Evolutionary conservation across 2,113 vertebrate species (phyloP).

Genomic region (Engystomops pustulosus): DNA sequence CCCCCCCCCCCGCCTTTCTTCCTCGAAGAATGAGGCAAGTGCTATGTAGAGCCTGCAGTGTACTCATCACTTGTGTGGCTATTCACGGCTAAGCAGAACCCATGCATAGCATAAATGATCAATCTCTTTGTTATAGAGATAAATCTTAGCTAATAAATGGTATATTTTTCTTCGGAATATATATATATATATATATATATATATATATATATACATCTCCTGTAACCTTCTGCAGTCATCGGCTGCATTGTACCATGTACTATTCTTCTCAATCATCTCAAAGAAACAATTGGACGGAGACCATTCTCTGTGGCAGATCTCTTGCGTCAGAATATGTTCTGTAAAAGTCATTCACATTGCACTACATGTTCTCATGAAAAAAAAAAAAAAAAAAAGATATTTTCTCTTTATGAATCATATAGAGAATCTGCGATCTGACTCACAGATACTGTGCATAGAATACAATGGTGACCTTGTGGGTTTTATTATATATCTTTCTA

Average conservation of each 20-base stretch:
- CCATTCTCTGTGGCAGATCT: slow-evolving; percentile 44
- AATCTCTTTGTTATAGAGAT: neutral
- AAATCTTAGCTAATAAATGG: neutral
- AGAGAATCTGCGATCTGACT: slow-evolving; percentile 46
- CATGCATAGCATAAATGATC: neutral
- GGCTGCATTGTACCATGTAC: slow-evolving; percentile 29
- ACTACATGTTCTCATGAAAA: slow-evolving; percentile 54
- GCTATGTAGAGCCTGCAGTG: neutral
- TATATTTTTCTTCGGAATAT: neutral
- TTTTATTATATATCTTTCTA: slow-evolving; percentile 44
- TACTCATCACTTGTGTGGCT: neutral
- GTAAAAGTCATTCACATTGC: slow-evolving; percentile 51
- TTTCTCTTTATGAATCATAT: slow-evolving; percentile 58
- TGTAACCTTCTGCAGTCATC: slow-evolving; percentile 37
- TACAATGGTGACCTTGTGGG: slow-evolving; percentile 55
- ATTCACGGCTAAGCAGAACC: neutral
- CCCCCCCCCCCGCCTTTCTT: neutral
- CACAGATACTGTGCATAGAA: slow-evolving; percentile 44
- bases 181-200: no score
- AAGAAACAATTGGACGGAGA: slow-evolving; percentile 39
- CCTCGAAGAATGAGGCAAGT: neutral
- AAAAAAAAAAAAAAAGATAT: slow-evolving; percentile 50
- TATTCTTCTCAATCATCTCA: slow-evolving; percentile 32
- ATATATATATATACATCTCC: neutral
- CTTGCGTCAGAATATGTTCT: slow-evolving; percentile 50